Evolutionary conservation across 2,888 invertebrate genomes (phyloP).

Genomic region (Torymus texanus): DNA sequence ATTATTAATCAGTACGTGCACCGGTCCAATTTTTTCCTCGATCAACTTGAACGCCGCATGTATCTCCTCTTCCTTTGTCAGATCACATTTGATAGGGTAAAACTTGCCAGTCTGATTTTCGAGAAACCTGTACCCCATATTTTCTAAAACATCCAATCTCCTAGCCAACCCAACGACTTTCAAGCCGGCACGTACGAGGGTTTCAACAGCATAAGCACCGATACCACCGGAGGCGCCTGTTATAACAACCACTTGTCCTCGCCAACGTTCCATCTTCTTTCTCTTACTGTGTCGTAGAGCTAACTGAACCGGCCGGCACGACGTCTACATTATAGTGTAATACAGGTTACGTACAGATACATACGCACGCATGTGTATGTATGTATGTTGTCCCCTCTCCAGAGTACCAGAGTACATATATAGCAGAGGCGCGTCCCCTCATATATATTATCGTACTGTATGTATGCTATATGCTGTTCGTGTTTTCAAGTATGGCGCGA

Average conservation of each 20-base stretch:
- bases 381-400: too few relatives aligned
- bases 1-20: constrained; percentile 80
- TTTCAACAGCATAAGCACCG: constrained; percentile 71
- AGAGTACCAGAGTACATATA: too few relatives aligned
- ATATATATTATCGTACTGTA: too few relatives aligned
- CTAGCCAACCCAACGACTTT: constrained; percentile 73
- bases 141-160: constrained; percentile 73
- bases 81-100: constrained; percentile 76
- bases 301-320: too few relatives aligned
- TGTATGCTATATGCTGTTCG: too few relatives aligned
- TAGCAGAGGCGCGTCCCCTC: too few relatives aligned
- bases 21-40: constrained; percentile 76
- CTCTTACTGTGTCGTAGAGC: too few relatives aligned
- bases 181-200: constrained; percentile 74
- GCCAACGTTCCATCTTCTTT: constrained; percentile 72
- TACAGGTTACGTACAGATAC: too few relatives aligned
- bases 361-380: too few relatives aligned
- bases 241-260: constrained; percentile 74
- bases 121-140: constrained; percentile 53
- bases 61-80: constrained; percentile 77
- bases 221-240: constrained; percentile 76
- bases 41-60: constrained; percentile 77
- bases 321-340: too few relatives aligned
- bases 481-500: too few relatives aligned
- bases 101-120: constrained; percentile 68